Base-by-base conservation (phyloP, 2,113 vertebrate genomes). In the Rafetus swinhoei region DNA sequence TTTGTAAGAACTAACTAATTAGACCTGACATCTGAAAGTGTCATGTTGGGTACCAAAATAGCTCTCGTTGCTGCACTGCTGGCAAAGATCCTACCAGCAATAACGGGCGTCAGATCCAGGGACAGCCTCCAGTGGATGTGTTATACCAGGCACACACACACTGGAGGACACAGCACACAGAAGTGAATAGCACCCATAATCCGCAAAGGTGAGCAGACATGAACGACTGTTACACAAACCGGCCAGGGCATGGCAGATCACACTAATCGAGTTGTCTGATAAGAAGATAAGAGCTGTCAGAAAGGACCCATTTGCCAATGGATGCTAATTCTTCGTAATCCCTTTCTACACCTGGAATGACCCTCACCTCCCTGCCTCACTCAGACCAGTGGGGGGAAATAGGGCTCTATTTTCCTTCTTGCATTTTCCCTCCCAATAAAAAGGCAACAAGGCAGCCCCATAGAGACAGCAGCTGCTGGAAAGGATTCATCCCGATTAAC, bases 1-100 rank as follows among this genome's bases (percentile, higher is more conserved):
- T 74, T 92, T 89, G 50, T 5, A 24, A 91, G 96, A 96, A 95
- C 87, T 87, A 94, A 85, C 83, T 97, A 96, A 97, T 96, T 92
- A 87, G 74, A 90, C 85, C 54, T 94, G 96, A 96, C 93, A 95
- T 81, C 27, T 59, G 53, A 3, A 83, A 92, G 86, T 94, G 85
- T 87, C 45, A 25, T 53, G 83, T 4, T 95, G 59, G 32, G 39
- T 94, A 92, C 93, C 77, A 72, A 94, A 96, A 97, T 94, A 95
- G 59, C 92, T 89, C 90, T 60, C 82, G 84, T 79, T 29, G 25
- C 45, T 32, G 52, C 25, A 54, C 83, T 88, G 80, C 62, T 91
- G 7, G 18, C 59, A 87, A 27, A 94, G 81, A 74, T 90, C 62
- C 86, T 27, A 2, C 0, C 12, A 69, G 80, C 74, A 65, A 39